Evolutionary conservation across 2,888 invertebrate genomes (phyloP).

Genomic region (Tortricodes alternella): DNA sequence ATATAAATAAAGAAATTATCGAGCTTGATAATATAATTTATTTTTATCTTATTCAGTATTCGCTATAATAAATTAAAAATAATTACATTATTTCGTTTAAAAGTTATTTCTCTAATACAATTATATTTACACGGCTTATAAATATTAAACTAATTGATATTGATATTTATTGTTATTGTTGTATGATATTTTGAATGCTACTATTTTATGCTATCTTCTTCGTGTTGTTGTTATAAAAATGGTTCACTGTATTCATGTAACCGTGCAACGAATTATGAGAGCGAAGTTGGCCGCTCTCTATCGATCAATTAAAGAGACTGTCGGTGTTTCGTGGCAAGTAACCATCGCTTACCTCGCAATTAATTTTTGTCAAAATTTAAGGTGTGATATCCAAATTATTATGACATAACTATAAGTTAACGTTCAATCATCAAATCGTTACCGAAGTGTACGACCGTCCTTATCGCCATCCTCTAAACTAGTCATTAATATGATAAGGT

Average conservation of each 20-base stretch:
- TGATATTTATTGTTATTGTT: conserved; percentile 76
- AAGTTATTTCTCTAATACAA: conserved; percentile 73
- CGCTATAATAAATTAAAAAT: conserved; percentile 69
- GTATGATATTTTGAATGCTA: conserved; percentile 78
- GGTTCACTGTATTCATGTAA: conserved; percentile 50
- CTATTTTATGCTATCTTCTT: conserved; percentile 72
- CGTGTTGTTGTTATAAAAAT: conserved; percentile 60
- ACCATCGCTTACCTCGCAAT: conserved; percentile 71
- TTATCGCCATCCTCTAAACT: conserved; percentile 83
- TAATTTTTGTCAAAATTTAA: conserved; percentile 72
- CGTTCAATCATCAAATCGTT: conserved; percentile 70
- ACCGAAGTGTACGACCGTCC: conserved; percentile 74
- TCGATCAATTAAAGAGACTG: conserved; percentile 43
- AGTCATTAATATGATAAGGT: conserved; percentile 65
- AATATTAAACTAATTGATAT: conserved; percentile 75
- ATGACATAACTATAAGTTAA: conserved; percentile 67
- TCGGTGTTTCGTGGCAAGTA: conserved; percentile 45
- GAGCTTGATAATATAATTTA: conserved; percentile 79
- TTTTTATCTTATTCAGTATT: conserved; percentile 73
- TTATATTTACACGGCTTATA: conserved; percentile 79
- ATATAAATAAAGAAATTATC: conserved; percentile 65
- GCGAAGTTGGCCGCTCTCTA: conserved; percentile 23
- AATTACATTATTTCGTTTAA: conserved; percentile 61
- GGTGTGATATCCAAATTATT: conserved; percentile 66
- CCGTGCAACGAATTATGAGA: conserved; percentile 37